These are phyloP conservation scores for Nycticryphes semicollaris DNA, from an alignment of 2,113 vertebrate species.

Conservation along the genomic window DNA sequence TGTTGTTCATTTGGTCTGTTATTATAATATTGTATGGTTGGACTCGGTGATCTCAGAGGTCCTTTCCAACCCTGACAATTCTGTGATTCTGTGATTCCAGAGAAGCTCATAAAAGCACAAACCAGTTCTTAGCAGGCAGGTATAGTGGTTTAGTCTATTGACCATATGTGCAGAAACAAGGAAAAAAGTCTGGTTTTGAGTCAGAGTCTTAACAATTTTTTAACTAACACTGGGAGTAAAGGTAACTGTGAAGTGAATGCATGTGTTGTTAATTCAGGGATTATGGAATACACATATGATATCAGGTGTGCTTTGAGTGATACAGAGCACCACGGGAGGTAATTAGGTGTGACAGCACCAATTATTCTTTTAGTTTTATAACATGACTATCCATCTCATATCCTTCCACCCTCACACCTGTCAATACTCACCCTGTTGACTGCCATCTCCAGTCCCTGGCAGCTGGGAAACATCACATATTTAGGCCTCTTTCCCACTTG, in stretches of 20 bases:
- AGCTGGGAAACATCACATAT: not conserved
- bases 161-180: not conserved
- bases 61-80: too few species aligned
- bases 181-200: not conserved
- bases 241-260: not conserved
- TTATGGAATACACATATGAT: not conserved
- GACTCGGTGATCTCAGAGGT: too few species aligned
- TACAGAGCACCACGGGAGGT: not conserved
- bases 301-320: not conserved
- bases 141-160: not conserved
- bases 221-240: not conserved
- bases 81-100: not conserved
- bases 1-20: not conserved
- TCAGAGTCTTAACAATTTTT: not conserved
- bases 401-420: not conserved
- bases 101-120: not conserved
- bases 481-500: not conserved
- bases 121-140: accelerated
- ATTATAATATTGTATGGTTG: not conserved
- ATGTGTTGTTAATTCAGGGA: not conserved
- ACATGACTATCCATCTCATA: not conserved
- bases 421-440: not conserved
- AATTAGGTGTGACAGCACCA: not conserved
- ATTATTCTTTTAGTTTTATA: not conserved
- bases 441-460: not conserved